Percentiles rank a stretch among this genome's conserved stretches.
These are phyloP conservation scores for Rhinatrema bivittatum DNA, from an alignment of 2,797 vertebrate species.

Conservation along the genomic window DNA sequence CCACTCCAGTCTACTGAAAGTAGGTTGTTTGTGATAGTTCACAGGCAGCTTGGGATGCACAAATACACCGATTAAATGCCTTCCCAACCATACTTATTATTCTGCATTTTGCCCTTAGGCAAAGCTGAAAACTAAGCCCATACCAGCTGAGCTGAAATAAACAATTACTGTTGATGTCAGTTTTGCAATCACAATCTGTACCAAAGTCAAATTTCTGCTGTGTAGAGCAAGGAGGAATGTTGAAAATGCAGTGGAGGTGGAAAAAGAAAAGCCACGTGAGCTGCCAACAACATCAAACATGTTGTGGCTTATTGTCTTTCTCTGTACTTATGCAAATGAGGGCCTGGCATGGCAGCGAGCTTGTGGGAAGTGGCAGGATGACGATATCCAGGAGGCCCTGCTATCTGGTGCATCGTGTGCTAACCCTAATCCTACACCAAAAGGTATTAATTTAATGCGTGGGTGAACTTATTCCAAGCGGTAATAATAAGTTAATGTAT, in stretches of 20 bases:
- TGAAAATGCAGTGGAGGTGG: neutral
- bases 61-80: no score
- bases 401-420: neutral
- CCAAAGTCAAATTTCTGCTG: no score
- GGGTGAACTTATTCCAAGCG: constrained; percentile 2
- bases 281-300: neutral
- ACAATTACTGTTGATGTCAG: no score
- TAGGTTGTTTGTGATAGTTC: no score
- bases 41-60: no score
- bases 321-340: neutral
- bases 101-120: no score
- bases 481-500: constrained; percentile 2
- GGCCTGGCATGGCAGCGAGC: neutral
- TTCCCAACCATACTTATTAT: no score
- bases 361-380: neutral
- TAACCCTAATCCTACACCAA: constrained; percentile 1
- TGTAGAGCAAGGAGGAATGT: neutral
- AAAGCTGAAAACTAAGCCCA: no score
- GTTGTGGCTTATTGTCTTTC: no score
- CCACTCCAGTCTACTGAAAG: no score
- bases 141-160: no score
- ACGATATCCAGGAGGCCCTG: neutral
- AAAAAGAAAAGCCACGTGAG: neutral
- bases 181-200: no score
- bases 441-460: constrained; percentile 7